Evolutionary conservation across 2,888 invertebrate species (phyloP), one percentile per base, ranked within the genome.

Genomic region (Sialis fuliginosa): DNA sequence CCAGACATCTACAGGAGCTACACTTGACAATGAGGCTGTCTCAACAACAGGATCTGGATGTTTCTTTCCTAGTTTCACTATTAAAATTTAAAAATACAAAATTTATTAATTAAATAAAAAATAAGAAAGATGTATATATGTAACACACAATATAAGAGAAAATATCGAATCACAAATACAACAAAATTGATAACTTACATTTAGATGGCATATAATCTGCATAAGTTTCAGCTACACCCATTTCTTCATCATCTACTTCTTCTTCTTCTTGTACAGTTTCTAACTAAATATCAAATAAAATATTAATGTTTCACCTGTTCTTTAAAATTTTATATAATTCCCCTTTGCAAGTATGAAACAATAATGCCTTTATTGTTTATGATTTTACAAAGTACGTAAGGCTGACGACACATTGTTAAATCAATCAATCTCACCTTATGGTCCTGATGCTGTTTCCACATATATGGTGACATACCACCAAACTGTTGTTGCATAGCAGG

Each of bases 41-140:
- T 99, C 98, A 6, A 99, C 98, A 6, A 99, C 97, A 0, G 92
- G 87, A 69, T 99, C 98, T 0, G 98, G 98, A 74, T 99, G 98
- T 60, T 91, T 89, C 56, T 81, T 80, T 8, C 98, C 98, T 45
- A 93, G 68, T 67, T 90, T 90, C 56, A 95, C 87, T 89, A 65
- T 9, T 61, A 54, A 43, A 54, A 49, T 51, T 50, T 51, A 9
- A 35, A 37, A 37, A 6, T 5, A 7, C 1, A 6, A 4, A 35
- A 7, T 37, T 10, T 10, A 7, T 5, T 12, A 10, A 7, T 6
- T 37, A 37, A 37, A n/a, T 37, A 37, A 37, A 37, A 37, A 9
- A 35, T 35, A 37, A 7, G 10, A 7, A n/a, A 37, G 8, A 37
- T 37, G 22, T 22, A 22, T 37, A 37, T 35, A 34, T 34, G 6